These are phyloP conservation scores for Numida meleagris DNA, from an alignment of 2,113 vertebrate species.

Conservation along the genomic window DNA sequence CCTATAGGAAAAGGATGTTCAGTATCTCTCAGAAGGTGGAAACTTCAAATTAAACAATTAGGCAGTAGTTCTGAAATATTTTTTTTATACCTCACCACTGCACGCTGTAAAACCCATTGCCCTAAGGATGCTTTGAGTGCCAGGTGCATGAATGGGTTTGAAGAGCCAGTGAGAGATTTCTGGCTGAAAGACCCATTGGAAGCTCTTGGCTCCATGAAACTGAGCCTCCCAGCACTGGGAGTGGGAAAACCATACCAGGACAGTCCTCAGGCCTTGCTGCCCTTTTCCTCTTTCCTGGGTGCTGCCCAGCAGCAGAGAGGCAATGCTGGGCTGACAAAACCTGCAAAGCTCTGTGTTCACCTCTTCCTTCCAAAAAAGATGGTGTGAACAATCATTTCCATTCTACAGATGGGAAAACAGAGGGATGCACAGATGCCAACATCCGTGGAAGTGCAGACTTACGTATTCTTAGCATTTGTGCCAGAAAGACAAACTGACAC, in stretches of 20 bases:
- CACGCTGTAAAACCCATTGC: not conserved
- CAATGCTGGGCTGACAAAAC: not conserved
- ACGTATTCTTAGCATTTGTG: fast-evolving
- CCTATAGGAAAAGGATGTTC: not conserved
- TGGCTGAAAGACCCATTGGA: not conserved
- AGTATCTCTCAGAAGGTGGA: not conserved
- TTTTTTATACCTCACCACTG: not conserved
- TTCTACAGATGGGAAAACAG: not conserved
- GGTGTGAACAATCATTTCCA: not conserved
- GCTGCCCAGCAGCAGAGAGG: not conserved
- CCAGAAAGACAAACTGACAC: not conserved
- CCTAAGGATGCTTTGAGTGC: not conserved
- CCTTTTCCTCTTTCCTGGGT: not conserved
- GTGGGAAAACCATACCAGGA: not conserved
- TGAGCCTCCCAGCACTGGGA: not conserved
- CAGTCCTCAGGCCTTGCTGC: not conserved
- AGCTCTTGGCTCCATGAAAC: not conserved
- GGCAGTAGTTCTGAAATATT: not conserved
- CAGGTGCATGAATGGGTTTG: not conserved
- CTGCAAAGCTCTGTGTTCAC: not conserved
- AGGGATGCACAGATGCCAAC: not conserved
- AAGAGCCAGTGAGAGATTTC: not conserved
- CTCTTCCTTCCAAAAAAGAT: not conserved
- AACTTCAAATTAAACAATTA: not conserved
- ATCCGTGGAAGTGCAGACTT: not conserved